phyloP scores from a whole-genome alignment of 2,797 vertebrate genomes.

The Gallinago nigripennis region DNA sequence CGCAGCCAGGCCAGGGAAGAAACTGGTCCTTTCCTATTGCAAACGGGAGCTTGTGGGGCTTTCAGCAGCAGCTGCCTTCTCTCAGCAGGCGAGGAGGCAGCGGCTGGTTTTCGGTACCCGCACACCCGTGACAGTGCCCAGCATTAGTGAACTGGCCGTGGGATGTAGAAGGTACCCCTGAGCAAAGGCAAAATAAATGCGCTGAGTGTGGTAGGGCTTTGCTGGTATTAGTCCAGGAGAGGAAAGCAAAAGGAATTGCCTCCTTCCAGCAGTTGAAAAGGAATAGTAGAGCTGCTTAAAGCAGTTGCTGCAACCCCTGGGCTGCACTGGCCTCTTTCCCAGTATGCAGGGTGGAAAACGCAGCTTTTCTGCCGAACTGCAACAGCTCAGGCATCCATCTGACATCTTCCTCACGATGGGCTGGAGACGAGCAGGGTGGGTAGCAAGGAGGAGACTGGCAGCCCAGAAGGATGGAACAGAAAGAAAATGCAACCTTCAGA shows the following conservation, averaged over 20 bases:
- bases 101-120: not conserved
- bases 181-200: not conserved
- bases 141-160: accelerated
- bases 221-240: not conserved
- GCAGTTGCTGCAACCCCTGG: not conserved
- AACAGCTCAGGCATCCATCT: not conserved
- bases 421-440: not conserved
- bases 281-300: not conserved
- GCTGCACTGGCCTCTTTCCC: not conserved
- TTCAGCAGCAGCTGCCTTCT: not conserved
- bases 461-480: not conserved
- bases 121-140: not conserved
- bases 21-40: not conserved
- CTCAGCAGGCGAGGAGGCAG: accelerated
- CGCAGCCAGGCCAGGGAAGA: accelerated
- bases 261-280: not conserved
- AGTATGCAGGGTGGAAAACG: not conserved
- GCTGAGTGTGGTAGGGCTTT: not conserved
- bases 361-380: not conserved
- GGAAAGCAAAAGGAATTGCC: not conserved
- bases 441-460: not conserved
- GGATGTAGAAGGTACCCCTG: not conserved
- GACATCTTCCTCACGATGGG: accelerated
- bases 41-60: not conserved
- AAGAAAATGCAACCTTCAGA: not conserved